These are phyloP conservation scores for Diabrotica balteata DNA, from an alignment of 2,888 invertebrate genomes.

Conservation along the genomic window DNA sequence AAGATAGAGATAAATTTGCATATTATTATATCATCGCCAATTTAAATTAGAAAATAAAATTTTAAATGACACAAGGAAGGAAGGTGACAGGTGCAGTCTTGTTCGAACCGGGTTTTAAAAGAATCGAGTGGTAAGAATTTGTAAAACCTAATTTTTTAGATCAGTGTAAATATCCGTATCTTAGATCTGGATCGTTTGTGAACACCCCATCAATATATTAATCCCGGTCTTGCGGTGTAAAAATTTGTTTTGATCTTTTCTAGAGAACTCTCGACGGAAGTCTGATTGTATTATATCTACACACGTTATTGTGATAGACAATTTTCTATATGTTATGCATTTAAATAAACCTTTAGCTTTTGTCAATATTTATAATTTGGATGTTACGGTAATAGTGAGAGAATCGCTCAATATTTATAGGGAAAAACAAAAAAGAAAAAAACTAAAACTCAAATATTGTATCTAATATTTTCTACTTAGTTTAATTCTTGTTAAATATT, in stretches of 20 bases:
- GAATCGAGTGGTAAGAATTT: too few relatives aligned
- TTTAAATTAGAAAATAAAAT: too few relatives aligned
- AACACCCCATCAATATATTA: too few relatives aligned
- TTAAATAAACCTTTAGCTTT: constrained; percentile 20
- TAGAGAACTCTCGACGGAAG: constrained; percentile 28
- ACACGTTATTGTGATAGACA: constrained; percentile 32
- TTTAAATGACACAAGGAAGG: too few relatives aligned
- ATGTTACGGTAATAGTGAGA: constrained; percentile 49
- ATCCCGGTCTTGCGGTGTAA: too few relatives aligned
- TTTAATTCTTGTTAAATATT: constrained; percentile 1
- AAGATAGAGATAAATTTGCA: too few relatives aligned
- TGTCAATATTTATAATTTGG: constrained; percentile 26
- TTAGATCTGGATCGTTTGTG: too few relatives aligned
- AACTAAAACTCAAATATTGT: neutral
- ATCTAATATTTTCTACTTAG: neutral
- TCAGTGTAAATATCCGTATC: too few relatives aligned
- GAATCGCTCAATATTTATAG: constrained; percentile 52
- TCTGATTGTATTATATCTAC: constrained; percentile 33
- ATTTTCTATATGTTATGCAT: constrained; percentile 20
- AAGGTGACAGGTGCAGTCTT: too few relatives aligned
- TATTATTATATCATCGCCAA: too few relatives aligned
- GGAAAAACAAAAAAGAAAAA: neutral
- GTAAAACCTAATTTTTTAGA: too few relatives aligned
- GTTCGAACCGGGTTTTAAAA: too few relatives aligned
- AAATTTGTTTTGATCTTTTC: constrained; percentile 3